Conservation (phyloP, 2,797 vertebrate genomes). For the Macropodus opercularis region DNA sequence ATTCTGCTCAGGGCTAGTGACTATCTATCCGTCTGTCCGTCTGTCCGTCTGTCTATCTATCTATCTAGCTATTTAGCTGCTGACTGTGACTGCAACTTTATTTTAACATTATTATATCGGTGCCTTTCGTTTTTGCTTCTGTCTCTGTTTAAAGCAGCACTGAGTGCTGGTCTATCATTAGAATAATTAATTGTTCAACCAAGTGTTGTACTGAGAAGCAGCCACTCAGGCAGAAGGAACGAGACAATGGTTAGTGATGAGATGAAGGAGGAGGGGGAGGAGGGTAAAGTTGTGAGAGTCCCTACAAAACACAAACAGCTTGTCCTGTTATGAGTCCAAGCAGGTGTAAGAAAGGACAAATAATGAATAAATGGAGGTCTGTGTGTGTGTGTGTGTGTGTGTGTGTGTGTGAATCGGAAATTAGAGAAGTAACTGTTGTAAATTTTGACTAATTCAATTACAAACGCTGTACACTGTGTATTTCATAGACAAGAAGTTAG, state of each 20-base stretch:
- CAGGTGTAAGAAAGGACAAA: conserved; percentile 51
- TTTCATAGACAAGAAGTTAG: too few species aligned
- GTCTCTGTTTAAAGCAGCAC: conserved; percentile 69
- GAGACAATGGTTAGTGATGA: conserved; percentile 68
- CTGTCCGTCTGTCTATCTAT: conserved; percentile 19
- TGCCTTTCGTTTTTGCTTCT: conserved; percentile 40
- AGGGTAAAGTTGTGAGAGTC: conserved; percentile 69
- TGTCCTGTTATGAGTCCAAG: conserved; percentile 64
- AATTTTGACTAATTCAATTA: too few species aligned
- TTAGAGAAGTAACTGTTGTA: too few species aligned
- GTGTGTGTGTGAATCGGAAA: conserved; percentile 33
- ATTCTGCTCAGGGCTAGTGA: conserved; percentile 35
- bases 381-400: background rate
- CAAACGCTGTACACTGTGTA: too few species aligned
- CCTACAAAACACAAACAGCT: conserved; percentile 70
- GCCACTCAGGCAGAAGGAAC: conserved; percentile 76
- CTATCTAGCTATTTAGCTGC: background rate
- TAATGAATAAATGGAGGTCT: conserved; percentile 6
- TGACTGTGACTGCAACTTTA: conserved; percentile 22
- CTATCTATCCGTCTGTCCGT: conserved; percentile 18
- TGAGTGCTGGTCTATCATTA: conserved; percentile 78
- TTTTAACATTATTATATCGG: conserved; percentile 49
- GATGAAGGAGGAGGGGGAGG: conserved; percentile 49
- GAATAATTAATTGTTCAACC: conserved; percentile 84
- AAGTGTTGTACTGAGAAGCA: conserved; percentile 78